phyloP scores from a whole-genome alignment of 2,888 invertebrate genomes.

The Morpho deidamia region DNA sequence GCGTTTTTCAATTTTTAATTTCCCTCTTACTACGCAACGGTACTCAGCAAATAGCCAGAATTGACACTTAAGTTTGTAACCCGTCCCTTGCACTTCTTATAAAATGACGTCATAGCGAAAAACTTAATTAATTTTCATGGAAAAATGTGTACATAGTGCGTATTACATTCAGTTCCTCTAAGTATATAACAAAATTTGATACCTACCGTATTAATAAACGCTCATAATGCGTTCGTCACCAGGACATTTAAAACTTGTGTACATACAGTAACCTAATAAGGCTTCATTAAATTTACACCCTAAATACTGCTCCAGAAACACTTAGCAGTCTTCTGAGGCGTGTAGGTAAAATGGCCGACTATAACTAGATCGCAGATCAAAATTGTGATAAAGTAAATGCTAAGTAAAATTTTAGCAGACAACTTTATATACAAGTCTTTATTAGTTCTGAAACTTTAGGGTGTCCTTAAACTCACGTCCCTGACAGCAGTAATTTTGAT shows the following conservation, averaged over 20 bases:
- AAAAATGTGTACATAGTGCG: background rate
- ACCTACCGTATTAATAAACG: too few relatives aligned
- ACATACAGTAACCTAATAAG: slow-evolving; percentile 31
- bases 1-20: slow-evolving; percentile 77
- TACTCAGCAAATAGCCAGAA: slow-evolving; percentile 57
- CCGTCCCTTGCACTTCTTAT: slow-evolving; percentile 31
- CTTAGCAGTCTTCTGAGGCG: slow-evolving; percentile 57
- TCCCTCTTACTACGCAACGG: slow-evolving; percentile 58
- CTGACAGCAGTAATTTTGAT: slow-evolving; percentile 34
- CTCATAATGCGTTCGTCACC: slow-evolving; percentile 6
- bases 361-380: slow-evolving; percentile 33
- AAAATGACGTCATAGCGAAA: slow-evolving; percentile 26
- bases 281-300: slow-evolving; percentile 53
- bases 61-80: slow-evolving; percentile 65
- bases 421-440: slow-evolving; percentile 19
- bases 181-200: background rate
- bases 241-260: background rate
- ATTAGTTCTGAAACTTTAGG: slow-evolving; percentile 32
- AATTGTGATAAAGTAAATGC: slow-evolving; percentile 23
- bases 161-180: background rate
- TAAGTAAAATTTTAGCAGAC: slow-evolving; percentile 7
- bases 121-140: slow-evolving; percentile 26
- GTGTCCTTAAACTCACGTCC: slow-evolving; percentile 32
- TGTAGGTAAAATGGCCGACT: slow-evolving; percentile 61
- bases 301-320: slow-evolving; percentile 48